Evolutionary conservation across 1,140 invertebrate genomes (phyloP), one percentile per base, ranked within the genome.

Genomic region (Lasioglossum albipes): DNA sequence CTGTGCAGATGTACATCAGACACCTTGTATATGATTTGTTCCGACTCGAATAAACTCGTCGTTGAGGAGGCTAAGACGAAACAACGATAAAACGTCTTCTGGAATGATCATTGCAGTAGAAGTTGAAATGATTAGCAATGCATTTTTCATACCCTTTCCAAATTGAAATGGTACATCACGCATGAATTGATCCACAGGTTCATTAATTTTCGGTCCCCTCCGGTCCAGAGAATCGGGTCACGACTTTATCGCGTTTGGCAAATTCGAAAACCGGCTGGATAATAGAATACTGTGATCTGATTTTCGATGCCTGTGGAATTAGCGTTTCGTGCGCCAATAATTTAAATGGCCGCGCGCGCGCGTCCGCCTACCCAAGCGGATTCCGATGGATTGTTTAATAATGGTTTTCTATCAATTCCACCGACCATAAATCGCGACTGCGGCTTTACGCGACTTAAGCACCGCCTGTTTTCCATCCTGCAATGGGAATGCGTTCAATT

Each of bases 211-310:
- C 54, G 41, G 68, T 57, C 12, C 6, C 27, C 13, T 0, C 7
- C 9, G 45, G 52, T 54, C 16, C 71, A 27, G 22, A 0, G 59
- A 10, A 31, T 7, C 41, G 13, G 36, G 42, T 6, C n/a, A 9
- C 16, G 74, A 45, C 49, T 57, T 67, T 12, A 68, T 68, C 49
- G 36, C 22, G 9, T 68, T 76, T n/a, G 18, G 9, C 22, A n/a
- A 27, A 42, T 52, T 59, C 74, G n/a, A 68, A 57, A 42, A 54
- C 20, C 49, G 41, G 12, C 74, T 2, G n/a, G n/a, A 4, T 68
- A 76, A 68, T 68, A 36, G 65, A 57, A 67, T n/a, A 65, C 18
- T 49, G 64, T 27, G 65, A 76, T 76, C 52, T 61, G 75, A 76
- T 69, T 66, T 59, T 76, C 75, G 18, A 31, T 69, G 41, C 27